These are phyloP conservation scores for Crypturellus undulatus DNA, from an alignment of 2,113 vertebrate species.

Conservation along the genomic window DNA sequence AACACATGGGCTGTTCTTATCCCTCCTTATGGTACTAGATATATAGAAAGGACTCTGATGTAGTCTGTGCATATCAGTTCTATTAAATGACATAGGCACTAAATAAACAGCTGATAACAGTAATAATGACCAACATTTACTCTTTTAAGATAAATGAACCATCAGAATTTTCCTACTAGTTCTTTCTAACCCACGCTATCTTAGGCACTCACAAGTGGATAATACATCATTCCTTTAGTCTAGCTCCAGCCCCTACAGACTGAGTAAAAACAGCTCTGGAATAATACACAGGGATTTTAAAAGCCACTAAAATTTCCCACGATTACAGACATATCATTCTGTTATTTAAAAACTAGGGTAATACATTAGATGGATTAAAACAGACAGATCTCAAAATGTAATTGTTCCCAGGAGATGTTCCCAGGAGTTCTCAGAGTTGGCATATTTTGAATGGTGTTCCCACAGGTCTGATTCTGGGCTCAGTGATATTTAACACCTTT, in stretches of 20 bases:
- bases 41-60: not conserved
- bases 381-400: not conserved
- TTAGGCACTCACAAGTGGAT: not conserved
- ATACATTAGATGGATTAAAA: not conserved
- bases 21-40: not conserved
- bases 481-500: not conserved
- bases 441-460: not conserved
- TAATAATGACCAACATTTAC: not conserved
- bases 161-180: not conserved
- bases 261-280: not conserved
- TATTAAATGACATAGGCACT: not conserved
- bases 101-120: not conserved
- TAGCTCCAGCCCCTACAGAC: not conserved
- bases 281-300: not conserved
- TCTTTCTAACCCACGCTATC: not conserved
- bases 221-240: not conserved
- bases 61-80: not conserved
- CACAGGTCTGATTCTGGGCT: not conserved
- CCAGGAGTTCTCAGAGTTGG: not conserved
- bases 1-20: not conserved
- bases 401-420: not conserved
- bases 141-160: not conserved
- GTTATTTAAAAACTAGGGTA: constrained; percentile 2
- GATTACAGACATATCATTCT: not conserved
- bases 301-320: not conserved